phyloP scores from a whole-genome alignment of 2,797 vertebrate species.

The Adrianichthys oophorus region DNA sequence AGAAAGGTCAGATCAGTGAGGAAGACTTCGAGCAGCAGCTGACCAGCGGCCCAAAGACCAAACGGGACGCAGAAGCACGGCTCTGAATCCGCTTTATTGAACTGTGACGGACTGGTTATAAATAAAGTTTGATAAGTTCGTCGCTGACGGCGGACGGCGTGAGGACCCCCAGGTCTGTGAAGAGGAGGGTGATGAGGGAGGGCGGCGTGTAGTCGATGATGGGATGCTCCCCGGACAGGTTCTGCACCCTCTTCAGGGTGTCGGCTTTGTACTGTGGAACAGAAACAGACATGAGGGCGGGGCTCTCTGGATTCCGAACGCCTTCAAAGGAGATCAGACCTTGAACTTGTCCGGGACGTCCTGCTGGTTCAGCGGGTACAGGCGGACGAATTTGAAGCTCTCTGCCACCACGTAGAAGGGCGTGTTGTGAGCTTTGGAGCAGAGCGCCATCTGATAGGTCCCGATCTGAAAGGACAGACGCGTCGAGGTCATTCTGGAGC shows the following conservation, averaged over 20 bases:
- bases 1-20: slow-evolving; percentile 88
- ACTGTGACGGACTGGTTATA: slow-evolving; percentile 69
- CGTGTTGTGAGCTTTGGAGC: slow-evolving; percentile 96
- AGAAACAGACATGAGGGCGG: not conserved
- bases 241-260: slow-evolving; percentile 80
- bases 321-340: slow-evolving; percentile 60
- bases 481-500: not conserved
- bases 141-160: slow-evolving; percentile 97
- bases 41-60: slow-evolving; percentile 23
- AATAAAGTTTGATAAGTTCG: slow-evolving; percentile 97
- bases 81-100: slow-evolving; percentile 39
- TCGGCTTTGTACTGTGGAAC: slow-evolving; percentile 92
- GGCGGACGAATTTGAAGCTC: slow-evolving; percentile 97
- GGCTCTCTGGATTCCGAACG: too few species aligned
- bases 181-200: slow-evolving; percentile 92
- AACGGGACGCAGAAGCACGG: slow-evolving; percentile 7
- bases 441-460: slow-evolving; percentile 95
- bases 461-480: slow-evolving; percentile 83
- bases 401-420: slow-evolving; percentile 98
- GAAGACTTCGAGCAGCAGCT: slow-evolving; percentile 91
- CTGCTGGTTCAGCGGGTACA: slow-evolving; percentile 96
- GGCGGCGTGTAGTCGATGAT: slow-evolving; percentile 96
- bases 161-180: slow-evolving; percentile 94
- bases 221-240: slow-evolving; percentile 89
- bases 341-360: slow-evolving; percentile 96